Base-by-base conservation (phyloP, 1,140 invertebrate genomes). In the Drosophila malerkotliana region DNA sequence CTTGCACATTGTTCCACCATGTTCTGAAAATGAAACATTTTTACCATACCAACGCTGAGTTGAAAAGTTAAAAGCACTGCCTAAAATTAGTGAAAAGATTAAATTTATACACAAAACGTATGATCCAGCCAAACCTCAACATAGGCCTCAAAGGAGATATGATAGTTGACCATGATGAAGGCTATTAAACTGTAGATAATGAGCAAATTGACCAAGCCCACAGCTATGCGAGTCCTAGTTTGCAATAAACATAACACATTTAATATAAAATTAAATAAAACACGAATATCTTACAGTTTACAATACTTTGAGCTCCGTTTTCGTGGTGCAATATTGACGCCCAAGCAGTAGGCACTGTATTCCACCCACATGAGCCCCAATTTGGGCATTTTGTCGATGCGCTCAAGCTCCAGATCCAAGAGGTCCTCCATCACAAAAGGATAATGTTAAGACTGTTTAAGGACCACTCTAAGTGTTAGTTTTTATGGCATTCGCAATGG, bases 31-130 rank as follows among this genome's bases (percentile, higher is more conserved):
- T 88, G 59, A 51, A 79, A 68, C 83, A 82, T 79, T 12, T 87
- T 87, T 0, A 79, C 74, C 15, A 87, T 71, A 5, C 83, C 83
- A 48, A 87, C 62, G 0, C 71, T 78, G 0, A 87, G 48, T 53
- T 87, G 82, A 45, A 87, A 87, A 32, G 74, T 72, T 1, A 87
- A 55, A 6, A 87, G 18, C 12, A 87, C 83, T n/a, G 82, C 66
- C 82, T 85, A 1, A 12, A 24, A 2, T 15, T 2, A 49, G 5
- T 15, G 2, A 14, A 21, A 34, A 0, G 1, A 7, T 37, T 45
- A 24, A 12, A 9, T 6, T 14, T 14, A 12, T 5, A 6, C 1
- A 7, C 2, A 8, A 1, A 32, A 14, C 10, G 15, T 5, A 1
- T 8, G 18, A 21, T 5, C 1, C 1, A 1, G n/a, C 10, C 72